Percentiles rank a stretch among this genome's conserved stretches.
phyloP scores from a whole-genome alignment of 2,113 vertebrate genomes.

The Eonycteris spelaea region DNA sequence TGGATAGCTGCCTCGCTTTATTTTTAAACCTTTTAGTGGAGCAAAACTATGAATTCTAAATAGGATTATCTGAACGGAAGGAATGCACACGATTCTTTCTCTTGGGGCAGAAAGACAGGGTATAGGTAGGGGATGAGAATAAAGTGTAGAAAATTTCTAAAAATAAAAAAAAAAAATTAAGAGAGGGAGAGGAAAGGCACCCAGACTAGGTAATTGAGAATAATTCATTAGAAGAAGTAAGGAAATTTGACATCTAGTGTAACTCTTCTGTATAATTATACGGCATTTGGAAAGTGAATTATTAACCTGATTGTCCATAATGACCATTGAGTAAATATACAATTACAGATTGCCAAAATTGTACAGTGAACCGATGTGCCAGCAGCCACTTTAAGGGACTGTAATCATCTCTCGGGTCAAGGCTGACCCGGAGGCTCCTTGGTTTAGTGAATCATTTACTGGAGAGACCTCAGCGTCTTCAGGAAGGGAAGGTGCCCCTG shows the following conservation, averaged over 20 bases:
- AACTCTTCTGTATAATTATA: slow-evolving; percentile 74
- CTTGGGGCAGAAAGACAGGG: not conserved
- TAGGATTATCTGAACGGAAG: not conserved
- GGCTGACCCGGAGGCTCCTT: slow-evolving; percentile 48
- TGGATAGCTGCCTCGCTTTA: not conserved
- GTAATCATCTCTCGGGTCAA: slow-evolving; percentile 52
- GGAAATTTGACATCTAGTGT: slow-evolving; percentile 64
- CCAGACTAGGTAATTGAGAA: slow-evolving; percentile 49
- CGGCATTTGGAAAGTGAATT: slow-evolving; percentile 79
- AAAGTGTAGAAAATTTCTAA: not conserved
- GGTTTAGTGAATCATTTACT: slow-evolving; percentile 65
- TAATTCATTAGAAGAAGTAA: slow-evolving; percentile 56
- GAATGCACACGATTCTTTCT: not conserved
- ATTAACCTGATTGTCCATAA: slow-evolving; percentile 81
- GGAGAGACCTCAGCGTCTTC: not conserved
- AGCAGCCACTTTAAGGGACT: slow-evolving; percentile 64
- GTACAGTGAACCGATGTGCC: slow-evolving; percentile 45
- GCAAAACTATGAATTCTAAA: not conserved
- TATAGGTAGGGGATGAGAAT: not conserved
- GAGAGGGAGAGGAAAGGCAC: not conserved
- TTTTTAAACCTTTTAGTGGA: not conserved
- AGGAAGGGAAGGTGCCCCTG: not conserved
- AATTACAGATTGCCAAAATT: slow-evolving; percentile 66
- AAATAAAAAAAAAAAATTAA: not conserved
- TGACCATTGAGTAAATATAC: slow-evolving; percentile 75